phyloP scores from a whole-genome alignment of 2,888 invertebrate genomes.

The Cryptophagus acutangulus region DNA sequence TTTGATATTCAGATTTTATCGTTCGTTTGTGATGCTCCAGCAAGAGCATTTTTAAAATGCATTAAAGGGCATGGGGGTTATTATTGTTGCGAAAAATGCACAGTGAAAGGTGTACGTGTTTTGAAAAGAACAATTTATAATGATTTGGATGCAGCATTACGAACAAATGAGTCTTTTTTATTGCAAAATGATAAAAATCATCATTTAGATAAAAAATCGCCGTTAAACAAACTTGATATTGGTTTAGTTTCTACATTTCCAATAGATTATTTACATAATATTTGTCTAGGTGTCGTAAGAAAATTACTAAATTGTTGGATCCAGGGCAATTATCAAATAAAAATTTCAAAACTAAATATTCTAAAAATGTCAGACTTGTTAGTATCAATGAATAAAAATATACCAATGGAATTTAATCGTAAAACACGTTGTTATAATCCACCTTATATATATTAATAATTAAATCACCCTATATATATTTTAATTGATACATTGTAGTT shows the following conservation, averaged over 20 bases:
- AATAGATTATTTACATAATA: slow-evolving; percentile 11
- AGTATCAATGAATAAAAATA: too few relatives aligned
- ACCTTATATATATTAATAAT: too few relatives aligned
- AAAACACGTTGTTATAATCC: too few relatives aligned
- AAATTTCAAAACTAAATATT: too few relatives aligned
- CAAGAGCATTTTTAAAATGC: slow-evolving; percentile 13
- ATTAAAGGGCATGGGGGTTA: slow-evolving; percentile 14
- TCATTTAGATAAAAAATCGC: slow-evolving; percentile 11
- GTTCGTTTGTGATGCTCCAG: neutral
- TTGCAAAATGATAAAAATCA: slow-evolving; percentile 13
- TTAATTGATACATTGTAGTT: too few relatives aligned
- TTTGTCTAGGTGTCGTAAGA: slow-evolving; percentile 16
- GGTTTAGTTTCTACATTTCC: slow-evolving; percentile 13
- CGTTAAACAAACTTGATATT: slow-evolving; percentile 11
- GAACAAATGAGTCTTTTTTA: slow-evolving; percentile 13
- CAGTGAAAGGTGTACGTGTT: neutral
- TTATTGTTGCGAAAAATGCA: slow-evolving; percentile 18
- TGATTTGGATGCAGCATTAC: too few relatives aligned
- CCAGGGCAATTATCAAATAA: too few relatives aligned
- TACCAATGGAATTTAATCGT: too few relatives aligned
- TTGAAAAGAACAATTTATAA: neutral
- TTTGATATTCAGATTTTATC: neutral
- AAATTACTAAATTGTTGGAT: slow-evolving; percentile 11
- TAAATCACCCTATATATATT: too few relatives aligned
- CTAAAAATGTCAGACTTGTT: too few relatives aligned